Evolutionary conservation across 2,797 vertebrate species (phyloP).

Genomic region (Xenentodon cancila): DNA sequence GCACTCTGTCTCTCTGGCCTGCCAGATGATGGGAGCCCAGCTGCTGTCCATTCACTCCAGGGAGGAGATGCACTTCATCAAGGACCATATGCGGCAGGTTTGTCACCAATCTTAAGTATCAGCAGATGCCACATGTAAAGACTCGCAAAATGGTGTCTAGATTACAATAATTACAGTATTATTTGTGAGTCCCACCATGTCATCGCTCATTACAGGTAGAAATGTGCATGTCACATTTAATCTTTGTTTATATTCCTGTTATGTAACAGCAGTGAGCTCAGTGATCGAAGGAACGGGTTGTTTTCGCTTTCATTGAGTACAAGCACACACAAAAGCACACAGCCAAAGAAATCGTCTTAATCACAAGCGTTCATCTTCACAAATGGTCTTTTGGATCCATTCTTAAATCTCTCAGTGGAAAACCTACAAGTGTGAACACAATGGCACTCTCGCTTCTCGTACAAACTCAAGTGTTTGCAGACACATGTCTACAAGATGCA

Average conservation of each 20-base stretch:
- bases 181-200: too few species aligned
- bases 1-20: slow-evolving; percentile 85
- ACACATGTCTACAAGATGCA: slow-evolving; percentile 17
- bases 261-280: neutral
- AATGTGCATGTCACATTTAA: too few species aligned
- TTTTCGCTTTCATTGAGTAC: slow-evolving; percentile 1
- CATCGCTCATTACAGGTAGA: too few species aligned
- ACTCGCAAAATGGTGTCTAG: neutral
- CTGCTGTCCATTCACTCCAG: slow-evolving; percentile 88
- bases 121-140: neutral
- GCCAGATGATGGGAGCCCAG: slow-evolving; percentile 86
- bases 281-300: neutral
- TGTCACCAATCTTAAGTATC: slow-evolving; percentile 9
- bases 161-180: too few species aligned
- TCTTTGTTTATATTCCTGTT: neutral
- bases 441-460: slow-evolving; percentile 28
- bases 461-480: slow-evolving; percentile 54
- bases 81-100: slow-evolving; percentile 87
- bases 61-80: slow-evolving; percentile 89
- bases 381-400: slow-evolving; percentile 13
- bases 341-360: slow-evolving; percentile 13
- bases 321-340: neutral
- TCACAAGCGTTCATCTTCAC: slow-evolving; percentile 11
- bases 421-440: slow-evolving; percentile 42
- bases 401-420: slow-evolving; percentile 24